These are phyloP conservation scores for Standfussiana lucernea DNA, from an alignment of 2,888 invertebrate species.

Conservation along the genomic window DNA sequence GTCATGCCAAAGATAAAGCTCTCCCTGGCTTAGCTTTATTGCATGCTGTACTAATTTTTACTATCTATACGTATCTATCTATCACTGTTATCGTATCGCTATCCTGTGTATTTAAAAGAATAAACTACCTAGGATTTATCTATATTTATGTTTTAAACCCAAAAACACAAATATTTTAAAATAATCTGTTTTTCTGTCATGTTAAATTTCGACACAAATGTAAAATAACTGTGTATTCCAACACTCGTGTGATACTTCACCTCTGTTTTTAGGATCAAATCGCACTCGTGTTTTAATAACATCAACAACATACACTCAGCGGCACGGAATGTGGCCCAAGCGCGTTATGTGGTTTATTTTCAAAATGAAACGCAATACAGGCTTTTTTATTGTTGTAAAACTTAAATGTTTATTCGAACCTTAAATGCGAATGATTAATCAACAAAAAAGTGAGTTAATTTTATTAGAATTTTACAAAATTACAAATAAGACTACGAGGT, in stretches of 20 bases:
- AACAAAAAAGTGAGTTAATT: too few relatives aligned
- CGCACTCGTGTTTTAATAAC: neutral
- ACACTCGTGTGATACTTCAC: neutral
- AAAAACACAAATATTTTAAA: neutral
- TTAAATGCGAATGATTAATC: too few relatives aligned
- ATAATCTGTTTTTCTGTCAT: neutral
- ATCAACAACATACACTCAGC: too few relatives aligned
- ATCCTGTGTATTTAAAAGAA: neutral
- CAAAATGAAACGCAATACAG: too few relatives aligned
- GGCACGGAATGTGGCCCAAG: too few relatives aligned
- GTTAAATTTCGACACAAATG: neutral
- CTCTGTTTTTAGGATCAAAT: constrained; percentile 13
- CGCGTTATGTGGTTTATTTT: too few relatives aligned
- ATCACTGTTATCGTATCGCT: constrained; percentile 3
- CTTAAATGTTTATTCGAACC: too few relatives aligned
- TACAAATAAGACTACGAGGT: too few relatives aligned
- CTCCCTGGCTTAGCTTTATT: neutral
- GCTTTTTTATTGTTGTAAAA: too few relatives aligned
- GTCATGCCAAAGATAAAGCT: neutral
- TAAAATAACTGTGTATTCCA: neutral
- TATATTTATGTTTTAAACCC: neutral
- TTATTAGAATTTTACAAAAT: too few relatives aligned
- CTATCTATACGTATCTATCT: neutral
- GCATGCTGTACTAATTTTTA: neutral
- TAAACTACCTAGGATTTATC: neutral